phyloP scores from a whole-genome alignment of 2,797 vertebrate genomes.

The Danio choprae region DNA sequence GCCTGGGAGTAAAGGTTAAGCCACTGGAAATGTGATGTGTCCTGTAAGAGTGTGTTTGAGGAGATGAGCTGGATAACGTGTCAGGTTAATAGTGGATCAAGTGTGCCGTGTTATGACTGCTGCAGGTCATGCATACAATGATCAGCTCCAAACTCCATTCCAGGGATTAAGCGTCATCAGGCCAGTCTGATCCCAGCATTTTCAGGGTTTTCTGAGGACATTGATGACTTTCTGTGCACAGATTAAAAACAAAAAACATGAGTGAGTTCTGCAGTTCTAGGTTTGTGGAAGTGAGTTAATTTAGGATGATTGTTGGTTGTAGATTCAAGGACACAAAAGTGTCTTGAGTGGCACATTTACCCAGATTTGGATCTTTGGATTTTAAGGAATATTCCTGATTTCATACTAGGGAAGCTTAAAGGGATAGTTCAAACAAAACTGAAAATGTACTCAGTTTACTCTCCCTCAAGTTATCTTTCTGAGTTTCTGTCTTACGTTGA shows the following conservation, averaged over 20 bases:
- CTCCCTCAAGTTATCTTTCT: too few species aligned
- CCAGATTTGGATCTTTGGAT: too few species aligned
- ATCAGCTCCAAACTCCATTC: slow-evolving; percentile 68
- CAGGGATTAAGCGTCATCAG: slow-evolving; percentile 71
- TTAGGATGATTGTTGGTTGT: background rate
- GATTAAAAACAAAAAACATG: slow-evolving; percentile 13
- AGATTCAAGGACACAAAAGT: background rate
- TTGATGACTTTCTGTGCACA: slow-evolving; percentile 11
- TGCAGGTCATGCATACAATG: slow-evolving; percentile 61
- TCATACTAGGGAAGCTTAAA: background rate
- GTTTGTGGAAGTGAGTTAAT: background rate
- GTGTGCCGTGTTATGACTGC: slow-evolving; percentile 56
- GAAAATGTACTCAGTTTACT: too few species aligned
- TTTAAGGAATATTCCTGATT: background rate
- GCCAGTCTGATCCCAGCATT: slow-evolving; percentile 59
- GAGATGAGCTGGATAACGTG: slow-evolving; percentile 65
- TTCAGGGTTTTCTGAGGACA: slow-evolving; percentile 54
- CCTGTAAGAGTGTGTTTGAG: slow-evolving; percentile 15
- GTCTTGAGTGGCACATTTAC: background rate
- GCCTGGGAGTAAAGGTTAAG: slow-evolving; percentile 33
- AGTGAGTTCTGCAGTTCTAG: background rate
- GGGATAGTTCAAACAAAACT: too few species aligned
- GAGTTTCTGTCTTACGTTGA: too few species aligned
- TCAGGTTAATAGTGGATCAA: slow-evolving; percentile 56
- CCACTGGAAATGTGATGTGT: slow-evolving; percentile 48